These are phyloP conservation scores for Vandiemenella viatica DNA, from an alignment of 2,888 invertebrate genomes.

Conservation along the genomic window DNA sequence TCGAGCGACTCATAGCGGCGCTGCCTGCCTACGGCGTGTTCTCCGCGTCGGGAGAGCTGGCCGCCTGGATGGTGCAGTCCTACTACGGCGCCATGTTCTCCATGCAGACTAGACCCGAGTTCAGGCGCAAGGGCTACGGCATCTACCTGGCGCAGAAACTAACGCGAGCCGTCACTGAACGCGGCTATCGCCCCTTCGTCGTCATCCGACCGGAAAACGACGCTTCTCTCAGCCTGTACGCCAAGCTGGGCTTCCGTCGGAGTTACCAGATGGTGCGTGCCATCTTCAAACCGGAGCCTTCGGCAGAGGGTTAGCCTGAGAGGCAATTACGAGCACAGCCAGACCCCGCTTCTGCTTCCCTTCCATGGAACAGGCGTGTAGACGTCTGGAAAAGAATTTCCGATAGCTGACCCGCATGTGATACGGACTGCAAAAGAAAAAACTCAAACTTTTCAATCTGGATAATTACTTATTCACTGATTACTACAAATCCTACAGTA, in stretches of 20 bases:
- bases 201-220: constrained; percentile 78
- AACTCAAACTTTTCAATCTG: too few relatives aligned
- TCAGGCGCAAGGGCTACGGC: constrained; percentile 41
- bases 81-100: constrained; percentile 87
- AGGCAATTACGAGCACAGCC: too few relatives aligned
- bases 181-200: constrained; percentile 71
- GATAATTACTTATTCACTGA: too few relatives aligned
- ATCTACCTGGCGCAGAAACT: constrained; percentile 54
- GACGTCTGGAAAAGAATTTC: too few relatives aligned
- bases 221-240: constrained; percentile 69
- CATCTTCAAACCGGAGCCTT: constrained; percentile 50
- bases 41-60: constrained; percentile 53
- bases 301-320: too few relatives aligned
- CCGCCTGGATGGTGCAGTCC: constrained; percentile 84
- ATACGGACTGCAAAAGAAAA: too few relatives aligned
- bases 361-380: too few relatives aligned
- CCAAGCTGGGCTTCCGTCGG: constrained; percentile 66
- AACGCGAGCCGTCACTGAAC: constrained; percentile 41
- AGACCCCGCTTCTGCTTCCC: too few relatives aligned
- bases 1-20: constrained; percentile 60
- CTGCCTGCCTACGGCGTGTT: constrained; percentile 65
- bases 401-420: too few relatives aligned
- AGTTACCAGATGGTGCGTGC: constrained; percentile 68
- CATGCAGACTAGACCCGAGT: constrained; percentile 70
- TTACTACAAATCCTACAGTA: too few relatives aligned